These are phyloP conservation scores for Mesopsocus fuscifrons DNA, from an alignment of 2,888 invertebrate genomes.

Conservation along the genomic window DNA sequence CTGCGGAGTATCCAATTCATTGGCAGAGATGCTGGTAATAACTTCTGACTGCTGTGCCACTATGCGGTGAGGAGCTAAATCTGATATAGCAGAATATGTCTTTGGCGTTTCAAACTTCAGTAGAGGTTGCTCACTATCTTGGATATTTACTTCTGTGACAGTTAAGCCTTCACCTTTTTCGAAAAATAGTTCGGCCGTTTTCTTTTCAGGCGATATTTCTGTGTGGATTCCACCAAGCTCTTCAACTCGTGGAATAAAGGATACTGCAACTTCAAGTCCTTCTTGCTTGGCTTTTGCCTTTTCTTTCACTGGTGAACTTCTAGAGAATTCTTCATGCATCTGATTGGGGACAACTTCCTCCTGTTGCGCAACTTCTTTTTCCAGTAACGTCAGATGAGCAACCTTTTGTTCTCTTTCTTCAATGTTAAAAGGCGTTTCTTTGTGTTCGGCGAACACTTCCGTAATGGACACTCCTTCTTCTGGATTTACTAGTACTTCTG, in stretches of 20 bases:
- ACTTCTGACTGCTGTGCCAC: slow-evolving; percentile 32
- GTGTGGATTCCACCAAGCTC: slow-evolving; percentile 16
- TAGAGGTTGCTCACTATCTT: slow-evolving; percentile 31
- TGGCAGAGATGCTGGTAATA: slow-evolving; percentile 17
- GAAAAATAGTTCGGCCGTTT: slow-evolving; percentile 29
- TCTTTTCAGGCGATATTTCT: slow-evolving; percentile 22
- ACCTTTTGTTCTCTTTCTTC: slow-evolving; percentile 15
- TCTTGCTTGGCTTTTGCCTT: slow-evolving; percentile 23
- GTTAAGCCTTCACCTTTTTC: slow-evolving; percentile 37
- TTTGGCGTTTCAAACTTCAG: slow-evolving; percentile 24
- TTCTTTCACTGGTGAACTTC: slow-evolving; percentile 25
- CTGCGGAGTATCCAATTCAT: slow-evolving; percentile 15
- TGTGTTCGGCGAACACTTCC: slow-evolving; percentile 20
- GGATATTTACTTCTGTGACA: slow-evolving; percentile 29
- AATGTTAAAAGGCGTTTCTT: slow-evolving; percentile 18
- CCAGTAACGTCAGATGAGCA: slow-evolving; percentile 19
- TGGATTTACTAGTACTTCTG: slow-evolving; percentile 14
- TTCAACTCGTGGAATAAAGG: slow-evolving; percentile 13
- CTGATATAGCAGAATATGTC: slow-evolving; percentile 30
- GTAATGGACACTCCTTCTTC: slow-evolving; percentile 30
- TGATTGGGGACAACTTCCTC: slow-evolving; percentile 28
- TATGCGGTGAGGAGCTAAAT: slow-evolving; percentile 25
- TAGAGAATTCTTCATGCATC: slow-evolving; percentile 27
- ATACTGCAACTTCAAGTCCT: slow-evolving; percentile 14
- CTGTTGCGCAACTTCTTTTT: slow-evolving; percentile 30